These are phyloP conservation scores for Sakesphorus luctuosus DNA, from an alignment of 2,113 vertebrate species.

Conservation along the genomic window DNA sequence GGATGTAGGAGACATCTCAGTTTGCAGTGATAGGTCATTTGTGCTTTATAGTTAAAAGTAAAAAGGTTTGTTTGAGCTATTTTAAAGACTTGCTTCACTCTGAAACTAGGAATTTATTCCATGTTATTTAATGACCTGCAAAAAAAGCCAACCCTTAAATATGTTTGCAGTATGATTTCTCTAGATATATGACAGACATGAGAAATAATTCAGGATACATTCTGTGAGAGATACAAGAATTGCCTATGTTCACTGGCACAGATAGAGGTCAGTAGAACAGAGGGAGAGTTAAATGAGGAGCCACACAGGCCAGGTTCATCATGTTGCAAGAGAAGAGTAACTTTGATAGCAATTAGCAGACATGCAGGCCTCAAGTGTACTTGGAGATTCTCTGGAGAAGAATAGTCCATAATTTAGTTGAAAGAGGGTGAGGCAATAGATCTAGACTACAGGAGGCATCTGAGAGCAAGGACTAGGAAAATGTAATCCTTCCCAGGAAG, in stretches of 20 bases:
- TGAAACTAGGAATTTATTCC: not conserved
- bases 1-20: not conserved
- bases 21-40: not conserved
- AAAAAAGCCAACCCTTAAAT: not conserved
- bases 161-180: not conserved
- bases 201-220: not conserved
- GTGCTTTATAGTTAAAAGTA: not conserved
- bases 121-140: not conserved
- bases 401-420: not conserved
- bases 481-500: rapidly evolving
- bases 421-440: not conserved
- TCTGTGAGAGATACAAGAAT: not conserved
- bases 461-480: not conserved
- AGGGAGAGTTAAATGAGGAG: not conserved
- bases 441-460: not conserved
- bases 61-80: not conserved
- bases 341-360: not conserved
- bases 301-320: not conserved
- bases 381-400: not conserved
- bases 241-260: not conserved
- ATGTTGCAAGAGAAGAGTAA: not conserved
- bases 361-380: not conserved
- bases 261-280: not conserved
- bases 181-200: not conserved
- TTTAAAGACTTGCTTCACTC: not conserved